Evolutionary conservation across 2,113 vertebrate genomes (phyloP).

Genomic region (Ptilonorhynchus violaceus): DNA sequence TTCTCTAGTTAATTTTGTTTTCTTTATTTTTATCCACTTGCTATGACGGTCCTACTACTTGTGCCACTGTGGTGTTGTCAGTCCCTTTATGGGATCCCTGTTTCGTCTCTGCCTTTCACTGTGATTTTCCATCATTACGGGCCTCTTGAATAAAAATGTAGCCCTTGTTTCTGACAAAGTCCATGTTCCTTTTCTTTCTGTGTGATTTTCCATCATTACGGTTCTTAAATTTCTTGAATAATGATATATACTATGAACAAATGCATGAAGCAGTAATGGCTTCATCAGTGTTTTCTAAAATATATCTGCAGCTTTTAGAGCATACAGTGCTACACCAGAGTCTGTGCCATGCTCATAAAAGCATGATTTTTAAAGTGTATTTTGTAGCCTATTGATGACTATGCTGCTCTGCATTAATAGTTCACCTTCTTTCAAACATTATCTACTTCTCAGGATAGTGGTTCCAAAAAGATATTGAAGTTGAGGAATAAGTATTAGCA

Average conservation of each 20-base stretch:
- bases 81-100: constrained; percentile 74
- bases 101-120: constrained; percentile 76
- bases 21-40: constrained; percentile 73
- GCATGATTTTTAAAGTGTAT: constrained; percentile 57
- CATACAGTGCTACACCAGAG: constrained; percentile 8
- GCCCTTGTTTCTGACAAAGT: constrained; percentile 80
- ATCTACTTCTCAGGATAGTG: constrained; percentile 17
- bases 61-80: constrained; percentile 64
- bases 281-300: constrained; percentile 79
- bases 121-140: constrained; percentile 83
- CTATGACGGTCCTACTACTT: constrained; percentile 68
- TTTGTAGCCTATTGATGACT: constrained; percentile 44
- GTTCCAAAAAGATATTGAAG: not conserved
- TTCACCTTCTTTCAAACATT: constrained; percentile 28
- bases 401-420: constrained; percentile 55
- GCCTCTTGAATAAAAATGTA: constrained; percentile 85
- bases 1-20: constrained; percentile 78
- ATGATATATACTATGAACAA: constrained; percentile 80
- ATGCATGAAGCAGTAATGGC: constrained; percentile 75
- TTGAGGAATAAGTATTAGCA: not conserved
- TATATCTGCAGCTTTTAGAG: constrained; percentile 60
- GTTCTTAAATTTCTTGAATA: constrained; percentile 85
- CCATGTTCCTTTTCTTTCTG: constrained; percentile 78
- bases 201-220: constrained; percentile 83
- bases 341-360: constrained; percentile 60